Evolutionary conservation across 1,140 invertebrate genomes (phyloP).

Genomic region (Panagrolaimus sp.): DNA sequence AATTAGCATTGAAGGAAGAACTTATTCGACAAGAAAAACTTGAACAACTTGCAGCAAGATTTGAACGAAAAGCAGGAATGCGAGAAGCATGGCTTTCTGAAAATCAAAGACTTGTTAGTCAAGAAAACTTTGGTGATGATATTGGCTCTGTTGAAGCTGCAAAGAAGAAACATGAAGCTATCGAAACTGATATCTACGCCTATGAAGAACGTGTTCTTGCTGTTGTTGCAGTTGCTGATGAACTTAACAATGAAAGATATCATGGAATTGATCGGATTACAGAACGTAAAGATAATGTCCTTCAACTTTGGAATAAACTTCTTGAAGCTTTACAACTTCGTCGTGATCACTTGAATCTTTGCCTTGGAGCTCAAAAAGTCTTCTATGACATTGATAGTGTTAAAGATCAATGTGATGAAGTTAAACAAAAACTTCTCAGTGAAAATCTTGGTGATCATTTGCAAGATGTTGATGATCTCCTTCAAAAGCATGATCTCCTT

Average conservation of each 20-base stretch:
- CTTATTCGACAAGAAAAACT: slow-evolving; percentile 97
- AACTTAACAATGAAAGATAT: slow-evolving; percentile 92
- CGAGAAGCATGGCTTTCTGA: slow-evolving; percentile 97
- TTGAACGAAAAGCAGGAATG: slow-evolving; percentile 98
- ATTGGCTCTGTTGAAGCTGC: slow-evolving; percentile 88
- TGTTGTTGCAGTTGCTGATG: slow-evolving; percentile 90
- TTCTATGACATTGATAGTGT: slow-evolving; percentile 95
- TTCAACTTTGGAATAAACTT: slow-evolving; percentile 92
- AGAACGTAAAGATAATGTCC: slow-evolving; percentile 89
- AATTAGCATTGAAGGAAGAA: slow-evolving; percentile 89
- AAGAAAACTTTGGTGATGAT: slow-evolving; percentile 97
- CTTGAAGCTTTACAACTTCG: slow-evolving; percentile 84
- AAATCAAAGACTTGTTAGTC: slow-evolving; percentile 91
- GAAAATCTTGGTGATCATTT: slow-evolving; percentile 98
- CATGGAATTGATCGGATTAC: slow-evolving; percentile 95
- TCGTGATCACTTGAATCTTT: slow-evolving; percentile 83
- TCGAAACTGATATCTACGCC: slow-evolving; percentile 97
- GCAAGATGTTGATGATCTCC: slow-evolving; percentile 95
- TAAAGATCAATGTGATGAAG: slow-evolving; percentile 81
- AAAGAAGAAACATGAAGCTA: slow-evolving; percentile 98
- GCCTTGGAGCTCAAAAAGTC: slow-evolving; percentile 88
- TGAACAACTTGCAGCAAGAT: slow-evolving; percentile 94
- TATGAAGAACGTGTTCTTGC: slow-evolving; percentile 98
- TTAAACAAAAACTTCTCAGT: slow-evolving; percentile 65
- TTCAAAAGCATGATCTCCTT: slow-evolving; percentile 93